Percentiles rank a stretch among this genome's conserved stretches.
Conservation (phyloP, 2,888 invertebrate genomes). For the Caenorhabditis sp. region DNA sequence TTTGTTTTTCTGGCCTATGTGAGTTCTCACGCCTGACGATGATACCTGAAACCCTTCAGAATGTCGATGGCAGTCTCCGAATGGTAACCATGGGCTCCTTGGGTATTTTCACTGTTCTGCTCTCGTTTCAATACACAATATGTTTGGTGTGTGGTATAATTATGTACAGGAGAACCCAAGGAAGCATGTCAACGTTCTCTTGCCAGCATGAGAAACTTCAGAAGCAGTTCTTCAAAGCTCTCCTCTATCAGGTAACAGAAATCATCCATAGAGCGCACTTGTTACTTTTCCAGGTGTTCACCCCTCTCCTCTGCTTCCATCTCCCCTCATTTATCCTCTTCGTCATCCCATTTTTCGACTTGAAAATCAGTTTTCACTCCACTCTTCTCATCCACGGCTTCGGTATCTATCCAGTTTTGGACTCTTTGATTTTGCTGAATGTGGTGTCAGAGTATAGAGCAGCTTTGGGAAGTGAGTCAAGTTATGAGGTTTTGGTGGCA, state of each 20-base stretch:
- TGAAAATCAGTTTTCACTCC: conserved; percentile 11
- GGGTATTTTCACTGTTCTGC: background rate
- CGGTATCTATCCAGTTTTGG: conserved; percentile 5
- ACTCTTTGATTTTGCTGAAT: conserved; percentile 11
- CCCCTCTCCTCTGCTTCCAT: conserved; percentile 18
- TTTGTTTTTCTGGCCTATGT: conserved; percentile 20
- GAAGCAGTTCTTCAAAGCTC: conserved; percentile 1
- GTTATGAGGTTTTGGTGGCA: too few relatives aligned
- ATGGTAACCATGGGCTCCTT: background rate
- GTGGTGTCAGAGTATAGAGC: conserved; percentile 8
- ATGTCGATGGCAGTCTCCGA: background rate
- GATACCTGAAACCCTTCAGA: background rate
- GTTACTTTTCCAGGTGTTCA: background rate
- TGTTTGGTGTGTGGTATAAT: conserved; percentile 9
- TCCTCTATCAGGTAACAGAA: conserved; percentile 7
- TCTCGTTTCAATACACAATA: background rate
- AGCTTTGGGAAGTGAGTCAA: background rate
- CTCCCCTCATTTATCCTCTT: conserved; percentile 12
- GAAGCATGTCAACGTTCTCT: background rate
- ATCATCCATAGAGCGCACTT: background rate
- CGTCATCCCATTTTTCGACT: conserved; percentile 4
- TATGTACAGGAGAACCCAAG: conserved; percentile 13
- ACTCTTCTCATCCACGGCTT: conserved; percentile 3
- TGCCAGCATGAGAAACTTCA: conserved; percentile 9
- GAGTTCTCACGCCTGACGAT: background rate